Evolutionary conservation across 2,888 invertebrate genomes (phyloP), one percentile per base, ranked within the genome.

Genomic region (Harpalus rubripes): DNA sequence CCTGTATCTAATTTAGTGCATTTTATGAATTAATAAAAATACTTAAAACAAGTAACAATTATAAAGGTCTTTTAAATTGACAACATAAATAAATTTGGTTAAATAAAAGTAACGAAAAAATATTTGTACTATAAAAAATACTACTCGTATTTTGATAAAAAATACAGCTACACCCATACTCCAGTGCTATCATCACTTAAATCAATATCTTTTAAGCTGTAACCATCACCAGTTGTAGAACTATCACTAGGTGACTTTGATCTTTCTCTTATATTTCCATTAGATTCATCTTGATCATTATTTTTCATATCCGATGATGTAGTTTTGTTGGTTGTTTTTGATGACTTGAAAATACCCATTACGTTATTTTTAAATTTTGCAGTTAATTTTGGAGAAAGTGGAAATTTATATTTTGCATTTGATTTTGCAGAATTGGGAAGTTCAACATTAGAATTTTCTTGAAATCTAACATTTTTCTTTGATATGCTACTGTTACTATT

Each of bases 171-270:
- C 58, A 80, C 80, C 80, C 80, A 80, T 32, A 80, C 80, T 61
- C 80, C 80, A 61, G 18, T 61, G 18, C 41, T 39, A 61, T 80
- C 80, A 59, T 41, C 59, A 61, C 80, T 80, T n/a, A 80, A 7
- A 61, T 80, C 82, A 58, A 82, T 82, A 82, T 82, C 82, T 82
- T 56, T 56, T 26, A 72, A 58, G 39, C 72, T 82, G 26, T 82
- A 68, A 58, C 59, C 74, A 58, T 82, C 74, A 18, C 59, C 82
- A 32, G 58, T 72, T 32, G 59, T 41, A n/a, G 22, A 4, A 22
- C 56, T 81, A 58, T 15, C 18, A 59, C 16, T 78, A 78, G n/a
- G 10, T 32, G 78, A 78, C n/a, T 59, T 56, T 7, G 56, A 26
- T 78, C 78, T 56, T 58, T 78, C 59, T 78, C 15, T 80, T 63